A percentile compares a stretch with the other conserved stretches of the same genome.
Conservation (phyloP, 2,113 vertebrate genomes). For the Mastomys natalensis region DNA sequence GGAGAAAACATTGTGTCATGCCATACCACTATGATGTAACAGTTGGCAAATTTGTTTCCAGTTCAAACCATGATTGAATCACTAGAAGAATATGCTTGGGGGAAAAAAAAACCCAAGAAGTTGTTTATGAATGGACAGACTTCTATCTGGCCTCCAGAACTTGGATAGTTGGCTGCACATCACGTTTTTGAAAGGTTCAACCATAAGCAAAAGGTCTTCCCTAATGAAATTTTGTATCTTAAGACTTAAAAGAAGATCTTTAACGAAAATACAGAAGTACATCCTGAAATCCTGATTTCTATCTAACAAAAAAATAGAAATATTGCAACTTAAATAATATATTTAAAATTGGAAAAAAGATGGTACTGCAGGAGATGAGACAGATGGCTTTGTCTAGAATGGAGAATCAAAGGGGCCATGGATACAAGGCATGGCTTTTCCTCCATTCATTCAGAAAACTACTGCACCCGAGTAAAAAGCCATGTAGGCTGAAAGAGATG, state of each 20-base stretch:
- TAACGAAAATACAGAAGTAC: neutral
- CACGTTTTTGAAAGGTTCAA: neutral
- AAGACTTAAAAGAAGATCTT: neutral
- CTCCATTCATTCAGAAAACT: neutral
- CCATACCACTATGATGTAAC: neutral
- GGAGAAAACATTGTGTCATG: neutral
- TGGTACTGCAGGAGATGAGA: neutral
- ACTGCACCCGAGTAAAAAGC: neutral
- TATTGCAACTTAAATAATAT: neutral
- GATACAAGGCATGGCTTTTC: neutral
- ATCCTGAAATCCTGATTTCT: constrained; percentile 19
- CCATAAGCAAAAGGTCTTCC: neutral
- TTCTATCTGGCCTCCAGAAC: neutral
- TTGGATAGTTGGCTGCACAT: neutral
- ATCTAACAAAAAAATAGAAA: neutral
- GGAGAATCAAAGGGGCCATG: neutral
- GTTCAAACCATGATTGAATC: neutral
- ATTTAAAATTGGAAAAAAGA: neutral
- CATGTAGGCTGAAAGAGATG: neutral
- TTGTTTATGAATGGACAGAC: neutral
- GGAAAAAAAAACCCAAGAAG: neutral
- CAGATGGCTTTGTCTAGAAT: neutral
- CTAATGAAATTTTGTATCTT: neutral
- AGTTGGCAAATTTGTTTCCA: neutral
- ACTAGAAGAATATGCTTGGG: neutral